phyloP scores from a whole-genome alignment of 1,140 invertebrate species.

The Hylyphantes graminicola region DNA sequence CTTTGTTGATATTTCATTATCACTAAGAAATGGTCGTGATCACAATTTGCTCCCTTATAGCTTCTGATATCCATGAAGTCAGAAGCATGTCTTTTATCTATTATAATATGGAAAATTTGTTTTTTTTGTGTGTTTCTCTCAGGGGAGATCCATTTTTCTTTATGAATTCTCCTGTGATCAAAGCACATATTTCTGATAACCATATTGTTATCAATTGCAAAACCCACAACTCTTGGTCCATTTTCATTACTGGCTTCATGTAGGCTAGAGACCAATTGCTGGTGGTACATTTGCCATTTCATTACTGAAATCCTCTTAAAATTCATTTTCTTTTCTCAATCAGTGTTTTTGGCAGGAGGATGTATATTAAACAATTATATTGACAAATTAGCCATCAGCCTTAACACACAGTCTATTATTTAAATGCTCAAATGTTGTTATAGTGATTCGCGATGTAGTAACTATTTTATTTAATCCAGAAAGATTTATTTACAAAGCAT shows the following conservation, averaged over 20 bases:
- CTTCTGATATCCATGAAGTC: constrained; percentile 17
- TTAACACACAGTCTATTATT: too few relatives aligned
- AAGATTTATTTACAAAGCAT: too few relatives aligned
- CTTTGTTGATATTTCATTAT: constrained; percentile 13
- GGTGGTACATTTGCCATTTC: too few relatives aligned
- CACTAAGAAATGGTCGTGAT: constrained; percentile 11
- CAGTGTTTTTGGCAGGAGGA: too few relatives aligned
- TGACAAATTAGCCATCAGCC: too few relatives aligned
- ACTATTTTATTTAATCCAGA: too few relatives aligned
- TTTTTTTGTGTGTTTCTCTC: constrained; percentile 1
- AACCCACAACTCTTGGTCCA: constrained; percentile 12
- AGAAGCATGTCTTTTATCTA: constrained; percentile 26
- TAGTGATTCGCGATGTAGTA: too few relatives aligned
- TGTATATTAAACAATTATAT: too few relatives aligned
- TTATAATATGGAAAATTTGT: constrained; percentile 16
- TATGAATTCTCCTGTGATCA: constrained; percentile 13
- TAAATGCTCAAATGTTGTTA: too few relatives aligned
- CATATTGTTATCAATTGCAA: constrained; percentile 6
- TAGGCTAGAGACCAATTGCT: neutral
- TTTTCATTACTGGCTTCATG: constrained; percentile 19
- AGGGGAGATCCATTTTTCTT: constrained; percentile 7
- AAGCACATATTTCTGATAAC: neutral
- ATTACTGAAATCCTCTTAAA: too few relatives aligned
- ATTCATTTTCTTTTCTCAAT: too few relatives aligned
- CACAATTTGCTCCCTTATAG: constrained; percentile 12